These are phyloP conservation scores for Melozone crissalis DNA, from an alignment of 2,113 vertebrate species.

Conservation along the genomic window DNA sequence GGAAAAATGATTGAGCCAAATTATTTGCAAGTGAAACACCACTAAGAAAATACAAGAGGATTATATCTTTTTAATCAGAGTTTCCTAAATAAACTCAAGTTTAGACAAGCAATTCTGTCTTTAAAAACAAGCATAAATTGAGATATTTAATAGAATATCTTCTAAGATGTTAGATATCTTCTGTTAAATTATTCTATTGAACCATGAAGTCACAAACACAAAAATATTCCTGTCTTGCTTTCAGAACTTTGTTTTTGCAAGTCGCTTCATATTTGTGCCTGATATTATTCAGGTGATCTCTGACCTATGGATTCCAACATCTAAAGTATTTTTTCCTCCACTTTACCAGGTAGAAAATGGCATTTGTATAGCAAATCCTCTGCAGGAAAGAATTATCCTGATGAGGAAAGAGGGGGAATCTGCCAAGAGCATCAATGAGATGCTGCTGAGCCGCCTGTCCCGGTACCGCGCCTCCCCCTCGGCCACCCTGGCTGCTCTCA, in stretches of 20 bases:
- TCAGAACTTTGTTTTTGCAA: neutral
- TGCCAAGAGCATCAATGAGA: conserved; percentile 97
- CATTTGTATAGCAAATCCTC: conserved; percentile 82
- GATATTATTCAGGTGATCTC: fast-evolving
- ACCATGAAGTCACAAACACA: neutral
- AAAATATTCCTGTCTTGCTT: neutral
- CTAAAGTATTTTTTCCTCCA: neutral
- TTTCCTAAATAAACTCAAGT: neutral
- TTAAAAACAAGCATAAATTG: neutral
- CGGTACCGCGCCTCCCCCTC: conserved; percentile 95
- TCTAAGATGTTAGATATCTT: neutral
- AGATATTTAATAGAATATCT: no score
- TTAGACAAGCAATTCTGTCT: neutral
- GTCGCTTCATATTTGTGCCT: neutral
- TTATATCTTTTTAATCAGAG: neutral
- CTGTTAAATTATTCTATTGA: neutral
- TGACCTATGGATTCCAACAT: neutral
- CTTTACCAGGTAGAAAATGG: conserved; percentile 84
- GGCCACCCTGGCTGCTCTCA: conserved; percentile 93
- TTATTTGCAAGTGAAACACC: neutral
- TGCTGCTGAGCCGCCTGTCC: conserved; percentile 95
- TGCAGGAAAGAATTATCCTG: conserved; percentile 93
- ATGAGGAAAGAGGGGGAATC: conserved; percentile 97
- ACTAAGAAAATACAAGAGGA: neutral
- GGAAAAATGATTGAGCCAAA: neutral